phyloP scores from a whole-genome alignment of 2,888 invertebrate genomes.

The Ormyrus thymus region DNA sequence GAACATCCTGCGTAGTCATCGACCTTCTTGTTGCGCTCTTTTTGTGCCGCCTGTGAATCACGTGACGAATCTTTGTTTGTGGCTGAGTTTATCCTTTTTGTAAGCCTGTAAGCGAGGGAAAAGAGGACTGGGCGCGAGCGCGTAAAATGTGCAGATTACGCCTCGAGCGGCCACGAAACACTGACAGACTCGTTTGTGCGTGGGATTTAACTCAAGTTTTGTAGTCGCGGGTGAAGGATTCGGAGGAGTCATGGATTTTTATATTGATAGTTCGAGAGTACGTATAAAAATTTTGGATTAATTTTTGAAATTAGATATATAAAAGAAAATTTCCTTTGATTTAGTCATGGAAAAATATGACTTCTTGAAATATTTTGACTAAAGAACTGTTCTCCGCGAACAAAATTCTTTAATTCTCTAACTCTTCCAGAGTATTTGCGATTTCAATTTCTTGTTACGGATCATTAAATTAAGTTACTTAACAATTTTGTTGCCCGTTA shows the following conservation, averaged over 20 bases:
- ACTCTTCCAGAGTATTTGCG: too few relatives aligned
- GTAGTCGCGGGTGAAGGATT: not conserved
- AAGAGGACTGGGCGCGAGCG: not conserved
- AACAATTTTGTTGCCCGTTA: too few relatives aligned
- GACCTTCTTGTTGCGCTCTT: conserved; percentile 25
- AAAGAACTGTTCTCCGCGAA: too few relatives aligned
- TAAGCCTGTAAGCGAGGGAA: not conserved
- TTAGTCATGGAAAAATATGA: too few relatives aligned
- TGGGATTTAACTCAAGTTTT: not conserved
- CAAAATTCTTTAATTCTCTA: too few relatives aligned
- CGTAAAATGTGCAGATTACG: conserved; percentile 8
- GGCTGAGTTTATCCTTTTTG: not conserved
- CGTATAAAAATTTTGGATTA: too few relatives aligned
- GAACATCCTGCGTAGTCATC: conserved; percentile 9
- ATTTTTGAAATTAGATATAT: too few relatives aligned
- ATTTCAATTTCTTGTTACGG: too few relatives aligned
- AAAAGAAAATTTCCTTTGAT: too few relatives aligned
- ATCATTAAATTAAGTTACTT: too few relatives aligned
- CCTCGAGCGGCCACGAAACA: not conserved
- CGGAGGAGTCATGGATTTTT: conserved; percentile 9
- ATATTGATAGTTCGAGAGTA: not conserved
- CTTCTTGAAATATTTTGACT: too few relatives aligned
- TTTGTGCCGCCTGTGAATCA: not conserved
- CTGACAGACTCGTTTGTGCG: too few relatives aligned
- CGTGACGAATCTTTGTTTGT: conserved; percentile 31